Evolutionary conservation across 2,113 vertebrate species (phyloP).

Genomic region (Megalops atlanticus): DNA sequence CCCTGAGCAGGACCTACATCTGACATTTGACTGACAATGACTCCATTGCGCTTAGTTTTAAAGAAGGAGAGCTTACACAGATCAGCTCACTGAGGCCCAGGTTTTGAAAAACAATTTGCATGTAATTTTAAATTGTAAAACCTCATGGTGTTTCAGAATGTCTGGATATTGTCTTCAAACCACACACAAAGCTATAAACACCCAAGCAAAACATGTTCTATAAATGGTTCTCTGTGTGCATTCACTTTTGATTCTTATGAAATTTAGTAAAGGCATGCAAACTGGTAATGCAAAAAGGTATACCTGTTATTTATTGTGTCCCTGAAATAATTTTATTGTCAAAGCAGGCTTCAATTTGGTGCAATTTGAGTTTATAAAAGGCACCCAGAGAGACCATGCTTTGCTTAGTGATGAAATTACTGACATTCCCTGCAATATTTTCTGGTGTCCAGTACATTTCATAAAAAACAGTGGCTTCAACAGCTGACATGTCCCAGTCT

Average conservation of each 20-base stretch:
- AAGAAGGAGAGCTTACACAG: not conserved
- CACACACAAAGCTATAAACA: not conserved
- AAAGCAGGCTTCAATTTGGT: conserved; percentile 21
- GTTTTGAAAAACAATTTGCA: not conserved
- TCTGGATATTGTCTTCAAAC: conserved; percentile 3
- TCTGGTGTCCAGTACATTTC: not conserved
- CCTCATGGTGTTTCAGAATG: not conserved
- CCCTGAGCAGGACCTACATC: conserved; percentile 23
- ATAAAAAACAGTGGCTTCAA: not conserved
- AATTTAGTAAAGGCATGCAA: conserved; percentile 18
- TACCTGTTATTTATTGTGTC: conserved; percentile 8
- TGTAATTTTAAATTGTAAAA: not conserved
- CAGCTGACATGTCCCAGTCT: not conserved
- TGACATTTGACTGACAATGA: conserved; percentile 36
- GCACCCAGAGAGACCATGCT: not conserved
- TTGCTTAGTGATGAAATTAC: conserved; percentile 2
- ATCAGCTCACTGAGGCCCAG: not conserved
- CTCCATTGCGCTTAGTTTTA: conserved; percentile 22
- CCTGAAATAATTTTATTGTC: conserved; percentile 7
- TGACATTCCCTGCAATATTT: not conserved
- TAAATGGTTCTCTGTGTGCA: not conserved
- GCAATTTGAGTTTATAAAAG: conserved; percentile 19
- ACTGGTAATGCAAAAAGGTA: conserved; percentile 10
- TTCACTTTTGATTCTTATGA: conserved; percentile 19
- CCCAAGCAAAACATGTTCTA: not conserved